Percentiles rank a stretch among this genome's conserved stretches.
phyloP scores from a whole-genome alignment of 2,113 vertebrate genomes.

The Chiloscyllium plagiosum region DNA sequence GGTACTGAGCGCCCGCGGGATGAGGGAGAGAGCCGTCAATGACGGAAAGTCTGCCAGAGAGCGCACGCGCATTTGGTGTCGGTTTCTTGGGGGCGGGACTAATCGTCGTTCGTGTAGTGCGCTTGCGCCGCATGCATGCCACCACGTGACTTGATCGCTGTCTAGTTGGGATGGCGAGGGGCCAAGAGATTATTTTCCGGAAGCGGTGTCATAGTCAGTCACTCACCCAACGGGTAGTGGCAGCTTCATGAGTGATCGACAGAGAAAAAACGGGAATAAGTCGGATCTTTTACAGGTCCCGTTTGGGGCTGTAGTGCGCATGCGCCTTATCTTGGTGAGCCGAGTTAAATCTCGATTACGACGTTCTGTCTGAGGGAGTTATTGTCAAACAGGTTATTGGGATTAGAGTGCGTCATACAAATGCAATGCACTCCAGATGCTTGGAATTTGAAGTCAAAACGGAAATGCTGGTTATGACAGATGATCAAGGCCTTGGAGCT shows the following conservation, averaged over 20 bases:
- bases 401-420: background rate
- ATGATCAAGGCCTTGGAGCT: background rate
- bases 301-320: background rate
- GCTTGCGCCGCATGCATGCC: no score
- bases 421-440: background rate
- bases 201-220: background rate
- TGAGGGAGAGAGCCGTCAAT: background rate
- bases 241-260: background rate
- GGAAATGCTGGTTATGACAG: no score
- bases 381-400: background rate
- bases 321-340: background rate
- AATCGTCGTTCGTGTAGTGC: background rate
- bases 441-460: no score
- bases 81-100: background rate
- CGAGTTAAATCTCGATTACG: background rate
- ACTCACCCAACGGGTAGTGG: background rate
- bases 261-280: background rate
- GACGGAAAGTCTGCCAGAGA: background rate
- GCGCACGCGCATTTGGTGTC: background rate
- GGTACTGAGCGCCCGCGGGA: background rate
- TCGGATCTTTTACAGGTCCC: background rate
- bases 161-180: background rate
- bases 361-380: background rate
- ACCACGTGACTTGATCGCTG: no score
- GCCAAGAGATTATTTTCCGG: background rate